phyloP scores from a whole-genome alignment of 1,140 invertebrate species.

The Lutraria rhynchaena region DNA sequence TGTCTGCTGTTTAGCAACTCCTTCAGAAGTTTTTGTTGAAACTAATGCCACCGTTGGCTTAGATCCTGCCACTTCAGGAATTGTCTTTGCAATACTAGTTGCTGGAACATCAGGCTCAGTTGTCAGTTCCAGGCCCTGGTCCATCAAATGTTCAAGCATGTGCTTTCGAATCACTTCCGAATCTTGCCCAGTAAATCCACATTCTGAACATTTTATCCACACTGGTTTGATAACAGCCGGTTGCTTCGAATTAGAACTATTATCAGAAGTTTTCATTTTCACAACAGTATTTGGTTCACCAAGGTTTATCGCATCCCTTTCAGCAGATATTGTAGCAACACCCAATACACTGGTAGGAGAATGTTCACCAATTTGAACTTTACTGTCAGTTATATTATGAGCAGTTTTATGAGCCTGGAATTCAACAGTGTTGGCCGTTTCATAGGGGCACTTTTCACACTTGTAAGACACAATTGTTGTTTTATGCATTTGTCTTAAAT shows the following conservation, averaged over 20 bases:
- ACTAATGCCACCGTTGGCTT: background rate
- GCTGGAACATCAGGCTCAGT: background rate
- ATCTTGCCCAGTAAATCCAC: slow-evolving; percentile 76
- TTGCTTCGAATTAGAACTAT: slow-evolving; percentile 6
- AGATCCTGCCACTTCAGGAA: background rate
- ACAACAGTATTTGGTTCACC: slow-evolving; percentile 19
- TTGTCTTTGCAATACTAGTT: background rate
- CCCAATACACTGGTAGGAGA: slow-evolving; percentile 24
- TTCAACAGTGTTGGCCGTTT: slow-evolving; percentile 44
- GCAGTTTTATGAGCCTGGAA: slow-evolving; percentile 40
- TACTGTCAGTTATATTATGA: slow-evolving; percentile 25
- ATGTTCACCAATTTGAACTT: slow-evolving; percentile 34
- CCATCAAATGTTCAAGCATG: slow-evolving; percentile 65
- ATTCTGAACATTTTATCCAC: slow-evolving; percentile 79
- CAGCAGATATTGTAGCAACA: slow-evolving; percentile 29
- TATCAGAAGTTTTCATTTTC: slow-evolving; percentile 8
- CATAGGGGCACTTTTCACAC: slow-evolving; percentile 51
- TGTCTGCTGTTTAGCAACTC: slow-evolving; percentile 37
- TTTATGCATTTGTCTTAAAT: slow-evolving; percentile 65
- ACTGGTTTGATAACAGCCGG: slow-evolving; percentile 52
- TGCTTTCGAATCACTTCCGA: slow-evolving; percentile 74
- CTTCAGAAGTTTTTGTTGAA: slow-evolving; percentile 54
- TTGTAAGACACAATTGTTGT: slow-evolving; percentile 51
- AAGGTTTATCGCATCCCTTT: background rate
- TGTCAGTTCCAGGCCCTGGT: background rate